Evolutionary conservation across 2,888 invertebrate genomes (phyloP).

Genomic region (Pantelozetes paolii): DNA sequence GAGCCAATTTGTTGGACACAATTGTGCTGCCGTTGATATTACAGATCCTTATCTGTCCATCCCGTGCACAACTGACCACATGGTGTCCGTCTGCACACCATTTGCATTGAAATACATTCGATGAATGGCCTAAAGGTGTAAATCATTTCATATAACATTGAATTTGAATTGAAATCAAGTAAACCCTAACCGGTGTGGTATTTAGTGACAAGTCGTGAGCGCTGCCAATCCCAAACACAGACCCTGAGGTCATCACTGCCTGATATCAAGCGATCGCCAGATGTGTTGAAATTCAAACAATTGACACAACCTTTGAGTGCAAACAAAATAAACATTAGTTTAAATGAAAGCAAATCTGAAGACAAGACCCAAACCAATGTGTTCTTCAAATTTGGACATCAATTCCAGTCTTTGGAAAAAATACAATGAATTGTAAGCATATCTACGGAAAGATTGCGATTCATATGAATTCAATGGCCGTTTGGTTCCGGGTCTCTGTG

Average conservation of each 20-base stretch:
- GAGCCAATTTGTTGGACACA: slow-evolving; percentile 58
- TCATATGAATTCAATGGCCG: slow-evolving; percentile 53
- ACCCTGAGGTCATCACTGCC: slow-evolving; percentile 86
- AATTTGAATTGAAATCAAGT: neutral
- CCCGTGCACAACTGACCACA: slow-evolving; percentile 80
- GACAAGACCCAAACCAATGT: slow-evolving; percentile 51
- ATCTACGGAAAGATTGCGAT: slow-evolving; percentile 62
- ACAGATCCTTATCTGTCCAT: slow-evolving; percentile 72
- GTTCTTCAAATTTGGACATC: slow-evolving; percentile 69
- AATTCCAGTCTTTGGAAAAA: slow-evolving; percentile 75
- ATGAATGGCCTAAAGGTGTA: slow-evolving; percentile 19
- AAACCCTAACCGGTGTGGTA: slow-evolving; percentile 66
- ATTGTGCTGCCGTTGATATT: slow-evolving; percentile 57
- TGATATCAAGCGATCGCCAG: slow-evolving; percentile 72
- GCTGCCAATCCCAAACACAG: slow-evolving; percentile 64
- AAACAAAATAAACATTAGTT: neutral
- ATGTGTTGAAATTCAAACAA: slow-evolving; percentile 79
- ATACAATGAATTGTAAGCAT: slow-evolving; percentile 75
- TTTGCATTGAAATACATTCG: neutral
- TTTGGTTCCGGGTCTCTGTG: slow-evolving; percentile 15
- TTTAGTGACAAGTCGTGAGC: slow-evolving; percentile 73
- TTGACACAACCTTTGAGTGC: slow-evolving; percentile 75
- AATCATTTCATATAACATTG: neutral
- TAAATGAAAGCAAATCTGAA: neutral
- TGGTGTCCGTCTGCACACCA: slow-evolving; percentile 63